A percentile compares a stretch with the other conserved stretches of the same genome.
phyloP scores from a whole-genome alignment of 2,888 invertebrate genomes.

The Lochmaea capreae region DNA sequence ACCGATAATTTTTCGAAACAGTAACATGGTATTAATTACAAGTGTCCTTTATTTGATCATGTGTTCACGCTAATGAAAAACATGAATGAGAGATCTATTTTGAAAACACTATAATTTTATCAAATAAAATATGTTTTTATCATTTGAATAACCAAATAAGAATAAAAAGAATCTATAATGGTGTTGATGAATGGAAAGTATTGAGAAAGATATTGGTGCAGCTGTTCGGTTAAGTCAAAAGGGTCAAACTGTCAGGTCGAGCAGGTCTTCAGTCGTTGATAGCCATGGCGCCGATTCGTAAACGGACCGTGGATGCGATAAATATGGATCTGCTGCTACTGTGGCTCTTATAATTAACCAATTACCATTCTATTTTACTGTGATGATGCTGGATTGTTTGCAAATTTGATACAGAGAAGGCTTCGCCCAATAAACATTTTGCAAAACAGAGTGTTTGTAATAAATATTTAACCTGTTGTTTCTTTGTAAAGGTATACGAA shows the following conservation, averaged over 20 bases:
- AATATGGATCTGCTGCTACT: slow-evolving; percentile 43
- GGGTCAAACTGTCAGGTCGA: slow-evolving; percentile 50
- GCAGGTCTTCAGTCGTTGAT: slow-evolving; percentile 51
- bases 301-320: slow-evolving; percentile 53
- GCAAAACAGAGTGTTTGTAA: neutral
- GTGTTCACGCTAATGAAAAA: neutral
- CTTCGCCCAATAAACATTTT: neutral
- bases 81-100: neutral
- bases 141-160: slow-evolving; percentile 36
- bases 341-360: slow-evolving; percentile 45
- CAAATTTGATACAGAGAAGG: slow-evolving; percentile 32
- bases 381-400: slow-evolving; percentile 31
- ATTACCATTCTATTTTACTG: slow-evolving; percentile 36
- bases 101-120: neutral
- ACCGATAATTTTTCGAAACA: neutral
- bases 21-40: neutral
- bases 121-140: slow-evolving; percentile 14
- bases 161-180: slow-evolving; percentile 11
- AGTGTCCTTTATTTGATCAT: too few relatives aligned
- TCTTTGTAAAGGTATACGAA: too few relatives aligned
- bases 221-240: slow-evolving; percentile 45
- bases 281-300: slow-evolving; percentile 54
- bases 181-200: slow-evolving; percentile 44
- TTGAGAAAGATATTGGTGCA: slow-evolving; percentile 46
- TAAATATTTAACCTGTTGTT: too few relatives aligned